Conservation (phyloP, 2,888 invertebrate species). For the Encarsia formosa region DNA sequence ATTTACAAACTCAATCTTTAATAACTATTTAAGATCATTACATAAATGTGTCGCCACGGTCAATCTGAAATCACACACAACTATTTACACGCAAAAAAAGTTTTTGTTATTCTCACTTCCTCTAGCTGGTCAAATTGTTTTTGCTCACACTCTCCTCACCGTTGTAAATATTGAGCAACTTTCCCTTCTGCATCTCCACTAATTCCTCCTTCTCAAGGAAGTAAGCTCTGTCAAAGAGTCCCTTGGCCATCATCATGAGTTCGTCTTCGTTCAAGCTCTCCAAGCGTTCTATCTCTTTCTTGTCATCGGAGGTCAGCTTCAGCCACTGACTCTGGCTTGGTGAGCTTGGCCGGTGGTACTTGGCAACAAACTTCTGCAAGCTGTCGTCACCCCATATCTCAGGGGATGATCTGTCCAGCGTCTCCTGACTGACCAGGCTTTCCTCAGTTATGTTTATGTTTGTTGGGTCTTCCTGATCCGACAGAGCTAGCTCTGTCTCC, state of each 20-base stretch:
- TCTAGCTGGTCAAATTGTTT: no score
- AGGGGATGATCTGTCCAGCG: conserved; percentile 86
- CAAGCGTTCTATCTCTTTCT: conserved; percentile 73
- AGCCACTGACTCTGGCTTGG: conserved; percentile 66
- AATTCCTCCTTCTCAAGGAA: conserved; percentile 91
- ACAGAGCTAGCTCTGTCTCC: no score
- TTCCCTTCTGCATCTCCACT: conserved; percentile 93
- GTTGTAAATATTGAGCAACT: conserved; percentile 83
- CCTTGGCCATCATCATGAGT: conserved; percentile 87
- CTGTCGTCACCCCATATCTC: conserved; percentile 96
- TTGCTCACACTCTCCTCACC: conserved; percentile 36
- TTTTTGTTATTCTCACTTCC: no score
- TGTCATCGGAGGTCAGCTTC: conserved; percentile 68
- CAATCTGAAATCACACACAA: no score
- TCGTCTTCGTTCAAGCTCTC: conserved; percentile 74
- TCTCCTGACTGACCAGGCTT: conserved; percentile 82
- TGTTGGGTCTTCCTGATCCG: no score
- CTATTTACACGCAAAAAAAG: no score
- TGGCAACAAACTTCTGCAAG: conserved; percentile 76
- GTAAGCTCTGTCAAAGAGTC: conserved; percentile 89
- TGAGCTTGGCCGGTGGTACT: conserved; percentile 59
- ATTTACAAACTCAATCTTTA: no score
- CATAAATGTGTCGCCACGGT: no score
- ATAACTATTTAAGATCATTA: no score
- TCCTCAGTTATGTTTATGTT: conserved; percentile 57